phyloP scores from a whole-genome alignment of 2,888 invertebrate genomes.

The Pristionchus entomophagus region DNA sequence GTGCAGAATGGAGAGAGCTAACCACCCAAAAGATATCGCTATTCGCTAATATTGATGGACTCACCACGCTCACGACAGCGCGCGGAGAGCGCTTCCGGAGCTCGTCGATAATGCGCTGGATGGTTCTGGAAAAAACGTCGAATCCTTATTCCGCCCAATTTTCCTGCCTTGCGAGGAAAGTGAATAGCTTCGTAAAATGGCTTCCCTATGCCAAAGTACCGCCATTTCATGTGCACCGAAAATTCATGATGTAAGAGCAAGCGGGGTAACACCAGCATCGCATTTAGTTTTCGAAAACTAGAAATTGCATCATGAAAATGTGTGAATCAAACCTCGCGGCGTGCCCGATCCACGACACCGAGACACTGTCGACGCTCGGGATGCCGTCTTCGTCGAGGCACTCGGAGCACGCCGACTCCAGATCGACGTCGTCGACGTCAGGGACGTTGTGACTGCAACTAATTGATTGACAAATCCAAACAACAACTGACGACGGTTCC shows the following conservation, averaged over 20 bases:
- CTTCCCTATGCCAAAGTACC: too few species aligned
- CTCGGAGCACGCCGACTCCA: neutral
- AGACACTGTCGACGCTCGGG: neutral
- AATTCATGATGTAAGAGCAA: too few species aligned
- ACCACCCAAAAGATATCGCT: too few species aligned
- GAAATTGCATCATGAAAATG: neutral
- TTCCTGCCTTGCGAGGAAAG: too few species aligned
- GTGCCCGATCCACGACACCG: neutral
- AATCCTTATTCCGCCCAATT: too few species aligned
- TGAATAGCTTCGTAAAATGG: too few species aligned
- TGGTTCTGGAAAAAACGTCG: neutral
- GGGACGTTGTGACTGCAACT: neutral
- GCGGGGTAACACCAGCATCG: too few species aligned
- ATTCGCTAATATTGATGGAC: too few species aligned
- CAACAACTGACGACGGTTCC: neutral
- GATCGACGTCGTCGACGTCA: neutral
- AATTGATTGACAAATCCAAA: too few species aligned
- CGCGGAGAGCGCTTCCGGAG: neutral
- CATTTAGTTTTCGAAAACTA: too few species aligned
- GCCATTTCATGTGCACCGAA: too few species aligned
- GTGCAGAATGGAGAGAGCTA: too few species aligned
- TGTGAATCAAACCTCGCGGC: neutral
- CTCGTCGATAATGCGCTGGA: slow-evolving; percentile 8
- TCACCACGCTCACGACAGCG: neutral
- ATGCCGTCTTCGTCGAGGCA: neutral